A percentile compares a stretch with the other conserved stretches of the same genome.
Evolutionary conservation across 2,888 invertebrate species (phyloP).

Genomic region (Polyommatus icarus): DNA sequence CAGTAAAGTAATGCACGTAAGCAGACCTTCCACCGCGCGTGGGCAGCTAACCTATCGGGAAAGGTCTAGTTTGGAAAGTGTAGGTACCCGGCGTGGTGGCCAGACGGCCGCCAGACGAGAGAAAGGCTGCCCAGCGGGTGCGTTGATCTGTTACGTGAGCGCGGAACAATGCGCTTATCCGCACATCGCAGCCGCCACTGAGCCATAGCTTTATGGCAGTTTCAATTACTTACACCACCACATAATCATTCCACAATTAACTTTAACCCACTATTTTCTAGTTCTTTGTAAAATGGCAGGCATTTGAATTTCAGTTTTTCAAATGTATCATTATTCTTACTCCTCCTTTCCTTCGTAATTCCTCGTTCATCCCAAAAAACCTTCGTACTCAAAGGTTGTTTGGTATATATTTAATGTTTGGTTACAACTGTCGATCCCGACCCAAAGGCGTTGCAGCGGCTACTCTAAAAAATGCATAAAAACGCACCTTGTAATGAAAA

Average conservation of each 20-base stretch:
- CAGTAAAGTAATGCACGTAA: neutral
- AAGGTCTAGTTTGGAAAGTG: conserved; percentile 36
- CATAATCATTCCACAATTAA: no score
- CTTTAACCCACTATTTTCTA: no score
- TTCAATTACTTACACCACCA: neutral
- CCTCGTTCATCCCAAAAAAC: no score
- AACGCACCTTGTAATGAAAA: neutral
- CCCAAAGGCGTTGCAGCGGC: no score
- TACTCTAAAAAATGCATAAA: no score
- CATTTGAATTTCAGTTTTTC: no score
- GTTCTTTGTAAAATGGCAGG: no score
- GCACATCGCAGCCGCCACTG: conserved; percentile 11
- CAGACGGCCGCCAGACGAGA: conserved; percentile 68
- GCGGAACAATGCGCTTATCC: conserved; percentile 25
- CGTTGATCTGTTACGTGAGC: conserved; percentile 49
- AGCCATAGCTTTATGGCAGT: neutral
- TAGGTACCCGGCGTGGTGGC: conserved; percentile 41
- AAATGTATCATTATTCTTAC: no score
- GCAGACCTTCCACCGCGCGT: neutral
- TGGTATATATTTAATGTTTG: no score
- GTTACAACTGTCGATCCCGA: no score
- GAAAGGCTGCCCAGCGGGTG: conserved; percentile 62
- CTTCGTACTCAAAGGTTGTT: no score
- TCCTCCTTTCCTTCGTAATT: no score
- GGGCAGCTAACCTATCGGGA: neutral